These are phyloP conservation scores for Rhinopomastus cyanomelas DNA, from an alignment of 2,113 vertebrate genomes.

Conservation along the genomic window DNA sequence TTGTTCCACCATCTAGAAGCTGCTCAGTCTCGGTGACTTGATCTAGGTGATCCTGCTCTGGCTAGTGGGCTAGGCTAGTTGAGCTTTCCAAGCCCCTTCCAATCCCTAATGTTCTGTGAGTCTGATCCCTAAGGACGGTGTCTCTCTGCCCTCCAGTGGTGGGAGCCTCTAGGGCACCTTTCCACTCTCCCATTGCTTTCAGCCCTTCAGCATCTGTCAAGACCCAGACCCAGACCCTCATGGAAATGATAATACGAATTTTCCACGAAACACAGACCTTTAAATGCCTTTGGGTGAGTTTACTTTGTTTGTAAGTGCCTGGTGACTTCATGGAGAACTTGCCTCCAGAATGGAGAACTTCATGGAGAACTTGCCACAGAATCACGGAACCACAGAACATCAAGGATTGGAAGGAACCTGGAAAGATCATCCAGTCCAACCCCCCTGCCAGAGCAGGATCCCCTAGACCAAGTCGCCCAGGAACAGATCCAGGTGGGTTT, in stretches of 20 bases:
- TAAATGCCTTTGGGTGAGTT: neutral
- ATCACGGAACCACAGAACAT: no score
- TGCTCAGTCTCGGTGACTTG: no score
- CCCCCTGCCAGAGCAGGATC: no score
- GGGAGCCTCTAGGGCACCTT: neutral
- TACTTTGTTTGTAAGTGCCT: neutral
- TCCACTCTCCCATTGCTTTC: neutral
- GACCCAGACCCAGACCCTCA: neutral
- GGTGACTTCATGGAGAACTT: neutral
- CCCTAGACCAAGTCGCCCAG: no score
- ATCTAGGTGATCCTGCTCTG: no score
- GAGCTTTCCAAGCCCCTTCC: no score
- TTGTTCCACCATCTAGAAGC: rapidly evolving
- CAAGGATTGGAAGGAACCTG: no score
- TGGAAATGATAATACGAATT: rapidly evolving
- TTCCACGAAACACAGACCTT: neutral
- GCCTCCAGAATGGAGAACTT: neutral
- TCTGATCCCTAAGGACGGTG: neutral
- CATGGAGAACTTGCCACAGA: neutral
- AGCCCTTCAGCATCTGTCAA: neutral
- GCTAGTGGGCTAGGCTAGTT: no score
- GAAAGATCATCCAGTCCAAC: no score
- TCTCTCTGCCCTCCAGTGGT: constrained; percentile 50
- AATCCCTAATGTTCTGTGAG: no score
- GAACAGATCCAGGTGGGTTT: no score